These are phyloP conservation scores for Hemicentrotus pulcherrimus DNA, from an alignment of 35 echinoderm and acorn worm genomes.

Conservation along the genomic window DNA sequence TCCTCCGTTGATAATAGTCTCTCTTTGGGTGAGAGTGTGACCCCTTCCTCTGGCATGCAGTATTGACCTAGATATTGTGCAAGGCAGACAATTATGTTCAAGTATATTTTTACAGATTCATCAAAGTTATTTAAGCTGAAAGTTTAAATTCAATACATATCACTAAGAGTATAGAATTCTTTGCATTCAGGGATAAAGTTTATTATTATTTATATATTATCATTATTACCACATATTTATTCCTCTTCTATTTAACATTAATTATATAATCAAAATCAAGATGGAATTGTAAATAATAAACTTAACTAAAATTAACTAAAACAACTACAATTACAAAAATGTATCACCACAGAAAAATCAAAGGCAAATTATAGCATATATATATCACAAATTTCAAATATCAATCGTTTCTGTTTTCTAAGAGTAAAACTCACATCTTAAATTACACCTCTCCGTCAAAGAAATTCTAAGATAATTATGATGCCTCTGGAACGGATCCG, in stretches of 20 bases:
- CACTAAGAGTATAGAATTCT: not conserved
- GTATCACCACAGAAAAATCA: no score
- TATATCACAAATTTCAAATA: no score
- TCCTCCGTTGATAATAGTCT: slow-evolving; percentile 76
- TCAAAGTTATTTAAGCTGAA: not conserved
- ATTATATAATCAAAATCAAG: no score
- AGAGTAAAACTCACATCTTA: slow-evolving; percentile 77
- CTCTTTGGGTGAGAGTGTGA: slow-evolving; percentile 72
- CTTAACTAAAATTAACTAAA: no score
- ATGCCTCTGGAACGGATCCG: slow-evolving; percentile 78
- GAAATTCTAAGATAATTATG: slow-evolving; percentile 95
- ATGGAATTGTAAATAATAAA: no score
- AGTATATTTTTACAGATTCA: not conserved
- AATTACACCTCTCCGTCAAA: slow-evolving; percentile 87
- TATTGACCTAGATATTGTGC: slow-evolving; percentile 81
- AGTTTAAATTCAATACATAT: not conserved
- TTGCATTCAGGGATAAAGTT: not conserved
- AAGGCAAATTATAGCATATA: no score
- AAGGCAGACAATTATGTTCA: not conserved
- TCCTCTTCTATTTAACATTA: no score
- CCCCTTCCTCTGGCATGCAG: slow-evolving; percentile 97
- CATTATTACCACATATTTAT: no score
- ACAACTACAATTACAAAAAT: no score
- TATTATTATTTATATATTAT: no score
- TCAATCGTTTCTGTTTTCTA: not conserved